A percentile compares a stretch with the other conserved stretches of the same genome.
Conservation (phyloP, 1,140 invertebrate genomes). For the Drosophila lacertosa region DNA sequence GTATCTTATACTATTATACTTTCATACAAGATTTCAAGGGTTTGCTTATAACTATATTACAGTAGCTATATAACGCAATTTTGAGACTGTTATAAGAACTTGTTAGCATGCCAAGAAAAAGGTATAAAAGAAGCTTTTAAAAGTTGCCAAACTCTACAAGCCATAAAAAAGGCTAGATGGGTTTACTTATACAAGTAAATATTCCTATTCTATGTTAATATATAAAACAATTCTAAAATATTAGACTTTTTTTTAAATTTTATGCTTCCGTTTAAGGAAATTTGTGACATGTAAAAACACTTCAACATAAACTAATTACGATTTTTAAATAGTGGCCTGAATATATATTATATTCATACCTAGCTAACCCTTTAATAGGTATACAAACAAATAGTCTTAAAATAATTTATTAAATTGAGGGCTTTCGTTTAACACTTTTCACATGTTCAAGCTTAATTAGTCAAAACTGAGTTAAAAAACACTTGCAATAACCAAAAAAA, state of each 20-base stretch:
- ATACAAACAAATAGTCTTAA: no score
- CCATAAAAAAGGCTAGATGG: background rate
- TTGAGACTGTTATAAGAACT: background rate
- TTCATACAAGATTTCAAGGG: background rate
- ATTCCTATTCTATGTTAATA: background rate
- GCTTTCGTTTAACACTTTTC: background rate
- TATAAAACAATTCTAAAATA: no score
- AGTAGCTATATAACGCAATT: no score
- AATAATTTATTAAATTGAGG: background rate
- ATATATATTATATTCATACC: no score
- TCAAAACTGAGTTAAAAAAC: background rate
- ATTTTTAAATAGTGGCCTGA: no score
- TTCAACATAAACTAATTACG: no score
- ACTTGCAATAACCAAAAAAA: background rate
- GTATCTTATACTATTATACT: background rate
- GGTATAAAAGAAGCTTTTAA: slow-evolving; percentile 1
- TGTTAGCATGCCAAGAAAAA: background rate
- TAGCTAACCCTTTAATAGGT: no score
- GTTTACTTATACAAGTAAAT: background rate
- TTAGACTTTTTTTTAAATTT: no score
- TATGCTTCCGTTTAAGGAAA: no score
- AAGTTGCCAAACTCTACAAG: slow-evolving; percentile 8
- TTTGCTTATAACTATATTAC: slow-evolving; percentile 5
- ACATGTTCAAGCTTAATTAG: background rate
- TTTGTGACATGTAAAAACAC: no score